A percentile compares a stretch with the other conserved stretches of the same genome.
Conservation (phyloP, 2,888 invertebrate genomes). For the Coenonympha arcania region DNA sequence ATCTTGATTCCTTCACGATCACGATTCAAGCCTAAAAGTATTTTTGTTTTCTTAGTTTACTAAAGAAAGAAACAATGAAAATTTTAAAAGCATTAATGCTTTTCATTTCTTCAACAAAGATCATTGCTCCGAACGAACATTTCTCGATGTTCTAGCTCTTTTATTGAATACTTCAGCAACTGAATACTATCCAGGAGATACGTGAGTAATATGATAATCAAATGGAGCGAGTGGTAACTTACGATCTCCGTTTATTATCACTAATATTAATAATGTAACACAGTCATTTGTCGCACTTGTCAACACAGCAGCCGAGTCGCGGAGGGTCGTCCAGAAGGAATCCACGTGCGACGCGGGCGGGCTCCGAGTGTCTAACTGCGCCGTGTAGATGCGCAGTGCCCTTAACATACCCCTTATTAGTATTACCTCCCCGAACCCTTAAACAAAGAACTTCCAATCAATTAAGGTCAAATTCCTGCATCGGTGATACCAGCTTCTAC, state of each 20-base stretch:
- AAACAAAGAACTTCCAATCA: constrained; percentile 67
- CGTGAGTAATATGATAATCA: neutral
- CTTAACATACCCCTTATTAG: constrained; percentile 54
- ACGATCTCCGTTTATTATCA: constrained; percentile 20
- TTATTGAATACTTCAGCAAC: neutral
- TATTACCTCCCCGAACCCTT: constrained; percentile 55
- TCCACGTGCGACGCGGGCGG: constrained; percentile 58
- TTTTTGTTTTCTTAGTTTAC: too few relatives aligned
- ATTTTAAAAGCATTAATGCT: too few relatives aligned
- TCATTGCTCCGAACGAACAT: neutral
- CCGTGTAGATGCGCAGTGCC: constrained; percentile 60
- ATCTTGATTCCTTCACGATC: too few relatives aligned
- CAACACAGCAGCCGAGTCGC: constrained; percentile 53
- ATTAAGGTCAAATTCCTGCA: constrained; percentile 49
- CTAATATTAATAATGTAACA: constrained; percentile 21
- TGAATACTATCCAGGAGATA: neutral
- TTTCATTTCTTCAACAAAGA: too few relatives aligned
- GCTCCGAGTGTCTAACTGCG: constrained; percentile 54
- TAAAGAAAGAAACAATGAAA: too few relatives aligned
- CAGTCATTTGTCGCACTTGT: constrained; percentile 48
- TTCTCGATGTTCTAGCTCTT: neutral
- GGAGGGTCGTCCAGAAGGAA: constrained; percentile 40
- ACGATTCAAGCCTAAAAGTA: too few relatives aligned
- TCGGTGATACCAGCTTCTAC: constrained; percentile 12
- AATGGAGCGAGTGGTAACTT: constrained; percentile 11